Evolutionary conservation across 2,797 vertebrate genomes (phyloP).

Genomic region (Tapirus indicus): DNA sequence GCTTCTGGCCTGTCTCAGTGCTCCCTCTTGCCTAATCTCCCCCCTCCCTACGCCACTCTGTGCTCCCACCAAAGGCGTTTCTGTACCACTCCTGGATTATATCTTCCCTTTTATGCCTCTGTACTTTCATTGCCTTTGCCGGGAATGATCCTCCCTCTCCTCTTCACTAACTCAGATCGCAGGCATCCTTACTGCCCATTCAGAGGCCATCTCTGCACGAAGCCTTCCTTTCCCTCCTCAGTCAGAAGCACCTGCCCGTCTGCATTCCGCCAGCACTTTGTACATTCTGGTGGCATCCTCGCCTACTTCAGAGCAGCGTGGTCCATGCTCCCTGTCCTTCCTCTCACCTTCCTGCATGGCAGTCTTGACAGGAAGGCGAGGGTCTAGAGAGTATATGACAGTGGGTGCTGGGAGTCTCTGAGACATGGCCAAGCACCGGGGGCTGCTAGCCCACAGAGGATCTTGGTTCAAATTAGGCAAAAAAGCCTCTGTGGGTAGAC

Average conservation of each 20-base stretch:
- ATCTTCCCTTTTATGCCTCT: background rate
- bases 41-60: background rate
- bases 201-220: background rate
- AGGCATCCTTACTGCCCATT: too few relatives aligned
- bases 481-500: background rate
- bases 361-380: background rate
- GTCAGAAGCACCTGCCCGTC: background rate
- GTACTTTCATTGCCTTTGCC: background rate
- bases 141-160: background rate
- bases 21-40: background rate
- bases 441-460: background rate
- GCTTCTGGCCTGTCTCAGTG: background rate
- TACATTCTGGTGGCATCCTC: background rate
- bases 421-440: background rate
- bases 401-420: background rate
- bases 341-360: background rate
- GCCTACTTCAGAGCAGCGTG: background rate
- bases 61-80: background rate
- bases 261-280: background rate
- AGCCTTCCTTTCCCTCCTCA: background rate
- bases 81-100: background rate
- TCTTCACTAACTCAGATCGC: background rate
- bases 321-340: background rate
- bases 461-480: background rate
- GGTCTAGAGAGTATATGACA: background rate